Base-by-base conservation (phyloP, 2,113 vertebrate species). In the Thamnaconus septentrionalis region DNA sequence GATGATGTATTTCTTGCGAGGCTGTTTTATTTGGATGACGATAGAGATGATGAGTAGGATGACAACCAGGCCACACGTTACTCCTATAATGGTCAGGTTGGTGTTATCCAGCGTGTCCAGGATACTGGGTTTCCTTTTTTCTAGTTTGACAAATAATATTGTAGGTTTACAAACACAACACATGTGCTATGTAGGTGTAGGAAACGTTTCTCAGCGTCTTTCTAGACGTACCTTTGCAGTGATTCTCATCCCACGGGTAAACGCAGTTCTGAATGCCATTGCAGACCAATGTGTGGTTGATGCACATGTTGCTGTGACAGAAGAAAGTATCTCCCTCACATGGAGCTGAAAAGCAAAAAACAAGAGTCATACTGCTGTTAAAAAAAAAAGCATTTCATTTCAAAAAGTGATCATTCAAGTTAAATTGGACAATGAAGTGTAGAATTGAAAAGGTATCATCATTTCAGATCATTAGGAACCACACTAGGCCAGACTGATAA, bases 271-370 rank as follows among this genome's bases (percentile, higher is more conserved):
- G 97, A 71, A 98, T 89, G 8, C 97, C 97, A 31, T 99, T 99
- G 85, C 97, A 99, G 73, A 99, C 97, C 58, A 99, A 85, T 39
- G 96, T 97, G 83, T 92, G 92, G 82, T 99, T 98, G 90, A 99
- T 99, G 88, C 97, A 99, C 97, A 99, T 98, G 92, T 97, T 98
- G 89, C 96, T 98, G 59, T 99, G 97, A 87, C 97, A 99, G 80
- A 99, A 99, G 89, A 97, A 99, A 44, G 94, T 92, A 58, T 90
- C 92, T 65, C 87, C 87, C 54, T 91, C 93, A 85, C 97, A 99
- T 6, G 97, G 97, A 87, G 97, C 97, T 99, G 86, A 53, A 73
- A 68, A n/a, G 53, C 0, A 60, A 49, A 48, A 47, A 10, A 9
- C 39, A 41, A 8, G 8, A 54, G 7, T 51, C 50, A 51, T 12